Conservation (phyloP, 1,140 invertebrate species). For the Dendroctonus ponderosae region DNA sequence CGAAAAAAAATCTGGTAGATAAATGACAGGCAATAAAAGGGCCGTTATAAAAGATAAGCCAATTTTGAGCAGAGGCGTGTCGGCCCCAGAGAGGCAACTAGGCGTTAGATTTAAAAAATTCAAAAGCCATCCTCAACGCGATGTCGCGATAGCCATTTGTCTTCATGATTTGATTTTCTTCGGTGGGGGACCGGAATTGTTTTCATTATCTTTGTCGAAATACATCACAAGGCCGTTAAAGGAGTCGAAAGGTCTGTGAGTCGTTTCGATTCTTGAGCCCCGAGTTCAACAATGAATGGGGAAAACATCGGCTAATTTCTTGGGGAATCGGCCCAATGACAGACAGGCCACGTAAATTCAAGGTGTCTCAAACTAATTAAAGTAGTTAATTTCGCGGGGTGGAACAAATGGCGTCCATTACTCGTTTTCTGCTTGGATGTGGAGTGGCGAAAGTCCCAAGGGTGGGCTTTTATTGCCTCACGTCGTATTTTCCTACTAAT, state of each 20-base stretch:
- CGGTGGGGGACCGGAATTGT: conserved; percentile 14
- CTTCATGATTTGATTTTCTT: conserved; percentile 25
- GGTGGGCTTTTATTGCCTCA: conserved; percentile 12
- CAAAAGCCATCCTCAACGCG: conserved; percentile 14
- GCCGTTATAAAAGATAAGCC: conserved; percentile 14
- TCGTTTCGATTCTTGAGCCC: too few relatives aligned
- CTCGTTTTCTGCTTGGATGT: conserved; percentile 38
- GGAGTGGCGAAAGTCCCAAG: conserved; percentile 12
- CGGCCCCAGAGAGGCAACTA: conserved; percentile 6
- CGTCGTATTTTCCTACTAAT: conserved; percentile 4
- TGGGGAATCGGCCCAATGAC: conserved; percentile 44
- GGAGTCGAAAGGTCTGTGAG: too few relatives aligned
- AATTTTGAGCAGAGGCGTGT: conserved; percentile 10
- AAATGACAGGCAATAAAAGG: conserved; percentile 16
- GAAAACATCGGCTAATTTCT: neutral
- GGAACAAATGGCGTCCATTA: conserved; percentile 48
- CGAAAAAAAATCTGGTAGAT: conserved; percentile 2
- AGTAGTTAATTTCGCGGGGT: conserved; percentile 50
- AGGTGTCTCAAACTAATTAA: conserved; percentile 52
- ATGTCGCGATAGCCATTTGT: conserved; percentile 17
- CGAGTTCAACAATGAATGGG: neutral
- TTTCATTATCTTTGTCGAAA: conserved; percentile 19
- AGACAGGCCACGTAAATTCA: conserved; percentile 48
- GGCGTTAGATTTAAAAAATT: conserved; percentile 23
- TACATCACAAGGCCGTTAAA: conserved; percentile 1